Evolutionary conservation across 1,140 invertebrate genomes (phyloP), one percentile per base, ranked within the genome.

Genomic region (Physella acuta): DNA sequence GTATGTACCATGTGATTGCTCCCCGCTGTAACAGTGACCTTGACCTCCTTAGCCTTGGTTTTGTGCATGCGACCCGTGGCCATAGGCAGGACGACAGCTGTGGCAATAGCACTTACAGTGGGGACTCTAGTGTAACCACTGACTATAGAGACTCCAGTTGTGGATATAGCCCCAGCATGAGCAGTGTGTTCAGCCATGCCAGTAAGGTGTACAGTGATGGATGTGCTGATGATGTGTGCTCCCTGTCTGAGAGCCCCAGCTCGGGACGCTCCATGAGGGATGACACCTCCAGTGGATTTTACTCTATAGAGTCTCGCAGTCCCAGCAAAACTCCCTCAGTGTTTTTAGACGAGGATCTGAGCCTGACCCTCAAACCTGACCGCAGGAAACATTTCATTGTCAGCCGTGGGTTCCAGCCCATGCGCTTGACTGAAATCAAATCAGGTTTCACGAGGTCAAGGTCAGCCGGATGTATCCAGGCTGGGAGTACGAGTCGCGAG

Each of bases 1-100:
- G 66, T 68, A 68, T 51, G 66, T 68, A 68, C 66, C 24, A 30
- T 68, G 66, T 59, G 20, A 20, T 3, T 36, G 55, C 37, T 34
- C 28, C 66, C 26, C 39, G 17, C 28, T 59, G 34, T 68, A 30
- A 68, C 3, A 36, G 66, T 49, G 55, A 66, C 56, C 52, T 67
- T 67, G 51, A 56, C 36, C 52, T 16, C 59, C 36, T 31, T 61
- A 39, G 39, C 59, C 36, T 33, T 61, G n/a, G 31, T n/a, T 17
- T 4, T 26, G 60, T 44, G 26, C 60, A 62, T 37, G 60, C 36
- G 16, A 24, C 36, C 26, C 36, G 26, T 39, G 24, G 30, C 36
- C 31, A 62, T 44, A 62, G 20, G 2, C 60, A 62, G 36, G 34
- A 62, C 52, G 14, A 52, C 53, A 56, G 64, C 14, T 55, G 53